These are phyloP conservation scores for Rousettus madagascariensis DNA, from an alignment of 2,797 vertebrate genomes.

Conservation along the genomic window DNA sequence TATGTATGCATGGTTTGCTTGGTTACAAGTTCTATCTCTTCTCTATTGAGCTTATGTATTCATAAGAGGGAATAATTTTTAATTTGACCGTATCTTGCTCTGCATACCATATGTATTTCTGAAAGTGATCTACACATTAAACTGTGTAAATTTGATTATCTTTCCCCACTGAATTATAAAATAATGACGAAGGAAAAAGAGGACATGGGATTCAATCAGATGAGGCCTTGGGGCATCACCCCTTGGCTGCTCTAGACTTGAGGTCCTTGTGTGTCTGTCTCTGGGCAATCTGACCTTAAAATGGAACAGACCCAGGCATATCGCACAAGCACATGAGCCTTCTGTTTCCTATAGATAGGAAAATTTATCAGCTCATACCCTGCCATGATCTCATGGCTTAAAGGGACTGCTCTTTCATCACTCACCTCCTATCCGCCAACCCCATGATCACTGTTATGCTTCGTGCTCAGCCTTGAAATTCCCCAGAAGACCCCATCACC, in stretches of 20 bases:
- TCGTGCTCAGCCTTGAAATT: not conserved
- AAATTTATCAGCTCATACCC: not conserved
- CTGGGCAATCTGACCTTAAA: not conserved
- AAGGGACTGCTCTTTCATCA: not conserved
- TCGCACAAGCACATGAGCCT: not conserved
- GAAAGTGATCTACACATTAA: not conserved
- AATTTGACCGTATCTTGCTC: conserved; percentile 42
- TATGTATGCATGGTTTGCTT: conserved; percentile 27
- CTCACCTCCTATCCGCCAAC: not conserved
- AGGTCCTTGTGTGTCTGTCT: not conserved
- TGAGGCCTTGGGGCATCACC: not conserved
- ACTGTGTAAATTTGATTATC: not conserved
- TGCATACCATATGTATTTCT: not conserved
- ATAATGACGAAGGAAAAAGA: not conserved
- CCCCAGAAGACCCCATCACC: not conserved
- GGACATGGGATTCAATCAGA: not conserved
- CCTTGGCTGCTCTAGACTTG: not conserved
- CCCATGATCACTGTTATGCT: not conserved
- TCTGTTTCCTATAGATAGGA: not conserved
- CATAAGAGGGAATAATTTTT: conserved; percentile 48
- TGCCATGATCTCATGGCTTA: not conserved
- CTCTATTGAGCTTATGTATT: conserved; percentile 15
- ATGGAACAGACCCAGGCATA: not conserved
- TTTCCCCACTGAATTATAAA: conserved; percentile 8
- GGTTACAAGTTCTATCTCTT: conserved; percentile 49